Base-by-base conservation (phyloP, 2,113 vertebrate genomes). In the Paradoxurus hermaphroditus region DNA sequence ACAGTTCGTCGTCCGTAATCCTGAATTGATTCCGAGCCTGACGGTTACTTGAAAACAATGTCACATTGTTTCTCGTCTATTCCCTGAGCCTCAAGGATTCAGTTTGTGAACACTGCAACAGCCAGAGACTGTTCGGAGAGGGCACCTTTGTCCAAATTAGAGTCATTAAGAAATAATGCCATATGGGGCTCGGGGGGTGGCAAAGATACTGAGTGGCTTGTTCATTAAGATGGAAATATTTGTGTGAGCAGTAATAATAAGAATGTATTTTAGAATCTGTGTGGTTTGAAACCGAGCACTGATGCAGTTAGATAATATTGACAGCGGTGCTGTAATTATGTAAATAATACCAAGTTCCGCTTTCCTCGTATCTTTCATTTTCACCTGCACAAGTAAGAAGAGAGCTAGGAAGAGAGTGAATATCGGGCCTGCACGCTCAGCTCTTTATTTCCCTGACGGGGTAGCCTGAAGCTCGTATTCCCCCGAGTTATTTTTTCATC, bases 211-310 rank as follows among this genome's bases (percentile, higher is more conserved):
- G 89, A 97, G 84, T 4, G 53, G 12, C 36, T 96, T 95, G 6
- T 92, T 98, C 79, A 82, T 98, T 92, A 95, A 36, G 72, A 94
- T 39, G 39, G 86, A 93, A 98, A 94, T 88, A 78, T 94, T 98
- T 95, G 25, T 65, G 13, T 70, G 23, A 97, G 77, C 77, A 84
- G 63, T 53, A 91, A 46, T 72, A 92, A 44, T 39, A 94, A 44
- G 13, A 51, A 62, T 0, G 0, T 93, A 39, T 95, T 97, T 96
- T 79, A 78, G 59, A 56, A 65, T 83, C 93, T 92, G 4, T 81
- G 85, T 73, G 72, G 8, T 85, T 73, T 72, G 89, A 97, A 95
- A 91, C 63, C 29, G 81, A 73, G 3, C 14, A 59, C 27, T 46
- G 65, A 79, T 95, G 81, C 53, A 44, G 21, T 96, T 95, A 92